Conservation (phyloP, 2,797 vertebrate species). For the Crax fasciolata region DNA sequence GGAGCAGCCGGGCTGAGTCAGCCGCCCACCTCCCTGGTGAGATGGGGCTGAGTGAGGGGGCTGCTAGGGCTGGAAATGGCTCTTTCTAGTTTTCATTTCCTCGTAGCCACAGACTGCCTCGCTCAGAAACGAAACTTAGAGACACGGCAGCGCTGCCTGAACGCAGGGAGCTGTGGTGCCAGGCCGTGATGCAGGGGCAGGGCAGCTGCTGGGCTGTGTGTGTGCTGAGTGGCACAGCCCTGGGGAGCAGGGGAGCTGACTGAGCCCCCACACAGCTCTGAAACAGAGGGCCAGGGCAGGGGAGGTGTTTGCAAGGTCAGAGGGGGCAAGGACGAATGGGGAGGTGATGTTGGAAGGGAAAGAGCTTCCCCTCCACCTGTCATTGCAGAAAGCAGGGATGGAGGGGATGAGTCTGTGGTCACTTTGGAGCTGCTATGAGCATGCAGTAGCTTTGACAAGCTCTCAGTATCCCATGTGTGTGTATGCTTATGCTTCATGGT, state of each 20-base stretch:
- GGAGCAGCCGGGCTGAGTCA: slow-evolving; percentile 8
- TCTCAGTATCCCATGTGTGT: not conserved
- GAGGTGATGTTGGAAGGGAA: not conserved
- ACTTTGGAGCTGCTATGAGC: not conserved
- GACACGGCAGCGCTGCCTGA: not conserved
- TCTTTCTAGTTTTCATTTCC: slow-evolving; percentile 73
- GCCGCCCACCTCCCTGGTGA: slow-evolving; percentile 9
- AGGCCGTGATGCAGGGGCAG: fast-evolving
- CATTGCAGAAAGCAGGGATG: not conserved
- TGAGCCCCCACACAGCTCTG: not conserved
- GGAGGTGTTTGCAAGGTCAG: not conserved
- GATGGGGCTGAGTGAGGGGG: not conserved
- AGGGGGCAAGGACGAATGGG: not conserved
- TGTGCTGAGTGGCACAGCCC: not conserved
- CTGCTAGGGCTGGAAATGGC: not conserved
- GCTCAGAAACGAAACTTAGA: slow-evolving; percentile 69
- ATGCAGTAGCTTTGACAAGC: not conserved
- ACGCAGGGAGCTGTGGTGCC: fast-evolving
- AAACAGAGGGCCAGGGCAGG: not conserved
- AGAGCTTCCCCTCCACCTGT: not conserved
- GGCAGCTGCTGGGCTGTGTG: not conserved
- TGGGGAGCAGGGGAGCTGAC: fast-evolving
- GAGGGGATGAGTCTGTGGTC: not conserved
- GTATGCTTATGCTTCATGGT: not conserved
- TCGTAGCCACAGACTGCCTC: not conserved